Base-by-base conservation (phyloP, 2,888 invertebrate genomes). In the Plebejus argus region DNA sequence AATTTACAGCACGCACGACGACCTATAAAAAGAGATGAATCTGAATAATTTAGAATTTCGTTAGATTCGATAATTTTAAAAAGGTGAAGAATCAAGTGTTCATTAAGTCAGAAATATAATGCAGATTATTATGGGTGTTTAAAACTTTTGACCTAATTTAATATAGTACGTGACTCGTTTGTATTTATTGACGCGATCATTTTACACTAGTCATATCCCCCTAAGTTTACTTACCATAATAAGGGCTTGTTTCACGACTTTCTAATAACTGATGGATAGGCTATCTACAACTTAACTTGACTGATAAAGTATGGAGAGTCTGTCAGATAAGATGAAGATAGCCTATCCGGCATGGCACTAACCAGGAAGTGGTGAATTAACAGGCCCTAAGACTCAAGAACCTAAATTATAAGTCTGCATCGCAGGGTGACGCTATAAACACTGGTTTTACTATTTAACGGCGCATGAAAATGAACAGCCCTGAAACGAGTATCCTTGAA, bases 51-150 rank as follows among this genome's bases (percentile, higher is more conserved):
- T 39, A 39, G 8, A 39, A 71, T 71, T 71, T 35, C 71, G 8
- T 39, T 39, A 71, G 39, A 71, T 39, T 39, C n/a, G 2, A 39
- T 39, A 39, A 20, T 39, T 71, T 39, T 39, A 12, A 71, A 71
- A 71, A 71, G 71, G 71, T 39, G 71, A 71, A 71, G n/a, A 71
- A 71, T 71, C 20, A 71, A 71, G 39, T 71, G 39, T 71, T 71
- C 20, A 71, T 71, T 39, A 71, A 35, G 20, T 8, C 39, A 71
- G 7, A 71, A 39, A 71, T 71, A 39, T 39, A 10, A 20, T 39
- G 39, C 35, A 20, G 39, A 71, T n/a, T 66, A 33, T 61, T 61
- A 61, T 33, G 15, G 6, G 66, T 18, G 18, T 28, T 61, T 12
- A 23, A 66, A 66, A 66, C 66, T 15, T 66, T 66, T 66, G 28